Evolutionary conservation across 1,140 invertebrate species (phyloP), one percentile per base, ranked within the genome.

Genomic region (Temnothorax nylanderi): DNA sequence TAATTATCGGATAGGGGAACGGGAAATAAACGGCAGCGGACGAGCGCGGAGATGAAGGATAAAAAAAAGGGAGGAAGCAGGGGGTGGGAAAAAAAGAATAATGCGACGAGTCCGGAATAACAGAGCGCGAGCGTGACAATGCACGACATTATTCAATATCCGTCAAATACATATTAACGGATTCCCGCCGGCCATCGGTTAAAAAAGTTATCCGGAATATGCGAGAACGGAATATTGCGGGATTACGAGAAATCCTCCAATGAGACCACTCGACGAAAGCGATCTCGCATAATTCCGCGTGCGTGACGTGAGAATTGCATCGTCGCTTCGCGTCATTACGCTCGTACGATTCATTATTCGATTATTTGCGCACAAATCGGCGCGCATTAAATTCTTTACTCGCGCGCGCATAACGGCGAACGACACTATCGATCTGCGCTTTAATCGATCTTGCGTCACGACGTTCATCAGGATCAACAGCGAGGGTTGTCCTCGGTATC

Each of bases 381-480:
- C 32, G 8, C 37, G 44, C 21, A 69, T 81, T 71, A 41, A 54
- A 54, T 54, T 54, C 77, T 54, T 81, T 71, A 18, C 18, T 32
- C 21, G 56, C 10, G 7, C 37, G 2, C 34, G 62, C 49, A 2
- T 18, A 3, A 78, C 32, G 10, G 7, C 26, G 18, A 26, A 64
- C 62, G 65, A 82, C 74, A 58, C 32, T 49, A 58, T 75, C 77
- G 76, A 82, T 87, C 64, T 34, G 58, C 62, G 62, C 56, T 89
- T 86, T 71, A 75, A 89, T 89, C 84, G 82, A 89, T 89, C 85
- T 82, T 56, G 67, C 26, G 34, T 51, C 34, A 56, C 64, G 77
- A 88, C 77, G 85, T 90, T 87, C 72, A 84, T 89, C 85, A 87
- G 84, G 65, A 84, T 89, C 89, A 87, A 49, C 74, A 54, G 72